A percentile compares a stretch with the other conserved stretches of the same genome.
phyloP scores from a whole-genome alignment of 2,888 invertebrate species.

The Watsonalla binaria region DNA sequence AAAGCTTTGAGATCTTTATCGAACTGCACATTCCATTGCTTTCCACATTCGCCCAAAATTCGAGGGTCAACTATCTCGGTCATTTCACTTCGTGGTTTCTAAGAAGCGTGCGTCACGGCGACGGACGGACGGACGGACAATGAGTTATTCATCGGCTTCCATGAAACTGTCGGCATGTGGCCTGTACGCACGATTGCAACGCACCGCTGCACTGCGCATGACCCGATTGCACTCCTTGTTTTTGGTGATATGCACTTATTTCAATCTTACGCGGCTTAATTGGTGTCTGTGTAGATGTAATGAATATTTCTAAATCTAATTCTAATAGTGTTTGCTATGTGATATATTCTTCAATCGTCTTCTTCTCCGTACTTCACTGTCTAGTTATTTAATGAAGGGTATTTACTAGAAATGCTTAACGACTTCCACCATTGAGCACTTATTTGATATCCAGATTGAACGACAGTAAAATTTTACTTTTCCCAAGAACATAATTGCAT shows the following conservation, averaged over 20 bases:
- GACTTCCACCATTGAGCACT: too few species aligned
- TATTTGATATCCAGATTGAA: too few species aligned
- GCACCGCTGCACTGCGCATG: constrained; percentile 49
- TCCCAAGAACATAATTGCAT: too few species aligned
- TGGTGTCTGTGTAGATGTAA: constrained; percentile 8
- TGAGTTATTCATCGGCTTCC: constrained; percentile 78
- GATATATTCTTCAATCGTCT: not conserved
- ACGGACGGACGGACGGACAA: constrained; percentile 72
- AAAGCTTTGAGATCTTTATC: too few species aligned
- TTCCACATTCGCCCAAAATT: constrained; percentile 37
- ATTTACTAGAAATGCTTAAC: too few species aligned
- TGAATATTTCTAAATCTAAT: too few species aligned
- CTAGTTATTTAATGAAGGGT: too few species aligned
- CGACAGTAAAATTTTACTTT: too few species aligned
- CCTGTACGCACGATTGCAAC: constrained; percentile 71
- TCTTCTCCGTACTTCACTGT: too few species aligned
- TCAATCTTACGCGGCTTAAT: constrained; percentile 2
- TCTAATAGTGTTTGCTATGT: constrained; percentile 3
- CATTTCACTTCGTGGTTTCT: constrained; percentile 62
- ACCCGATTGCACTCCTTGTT: constrained; percentile 54
- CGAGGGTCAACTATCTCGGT: constrained; percentile 66
- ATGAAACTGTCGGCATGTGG: constrained; percentile 69
- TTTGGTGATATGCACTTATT: constrained; percentile 30
- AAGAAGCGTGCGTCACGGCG: constrained; percentile 70
- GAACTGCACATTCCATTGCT: not conserved